Base-by-base conservation (phyloP, 2,797 vertebrate genomes). In the Scarus forsteni region DNA sequence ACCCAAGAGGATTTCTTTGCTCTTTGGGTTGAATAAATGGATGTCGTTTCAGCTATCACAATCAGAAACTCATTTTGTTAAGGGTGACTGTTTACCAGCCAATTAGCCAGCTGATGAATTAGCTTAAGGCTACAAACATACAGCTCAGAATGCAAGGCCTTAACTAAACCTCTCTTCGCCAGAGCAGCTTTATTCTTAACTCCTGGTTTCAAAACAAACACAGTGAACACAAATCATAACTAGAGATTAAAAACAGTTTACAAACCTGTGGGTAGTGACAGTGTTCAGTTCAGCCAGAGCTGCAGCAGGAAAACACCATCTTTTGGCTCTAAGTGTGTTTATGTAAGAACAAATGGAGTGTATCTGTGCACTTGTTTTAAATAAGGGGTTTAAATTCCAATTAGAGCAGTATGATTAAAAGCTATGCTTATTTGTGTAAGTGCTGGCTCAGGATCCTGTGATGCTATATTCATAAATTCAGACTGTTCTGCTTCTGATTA, bases 401-500 rank as follows among this genome's bases (percentile, higher is more conserved):
- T 60, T 14, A 71, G 14, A 27, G 7, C 61, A 69, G 19, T 57
- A 64, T 77, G 67, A 87, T 79, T 63, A 74, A 79, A 88, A 66
- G 65, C 10, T 42, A 42, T 52, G 57, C 43, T 43, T 49, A 52
- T 61, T 81, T 74, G 63, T 79, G 59, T 80, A 79, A 77, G 54
- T 67, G 51, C 49, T 67, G 84, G 77, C 74, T 80, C 11, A n/a
- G 36, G 45, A 19, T 59, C 64, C 15, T 42, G 68, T 55, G 60
- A 75, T 62, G 71, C 65, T 82, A 73, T 84, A 82, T 73, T 66
- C 52, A 73, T 77, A 72, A 83, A 75, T 80, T 60, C 65, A 71
- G 64, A 46, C 66, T 77, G 71, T 68, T 72, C 78, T 75, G 78
- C 78, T 38, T 84, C 49, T 77, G 82, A 89, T 88, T 86, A 81